Conservation (phyloP, 2,113 vertebrate species). For the Nyctibius bracteatus region DNA sequence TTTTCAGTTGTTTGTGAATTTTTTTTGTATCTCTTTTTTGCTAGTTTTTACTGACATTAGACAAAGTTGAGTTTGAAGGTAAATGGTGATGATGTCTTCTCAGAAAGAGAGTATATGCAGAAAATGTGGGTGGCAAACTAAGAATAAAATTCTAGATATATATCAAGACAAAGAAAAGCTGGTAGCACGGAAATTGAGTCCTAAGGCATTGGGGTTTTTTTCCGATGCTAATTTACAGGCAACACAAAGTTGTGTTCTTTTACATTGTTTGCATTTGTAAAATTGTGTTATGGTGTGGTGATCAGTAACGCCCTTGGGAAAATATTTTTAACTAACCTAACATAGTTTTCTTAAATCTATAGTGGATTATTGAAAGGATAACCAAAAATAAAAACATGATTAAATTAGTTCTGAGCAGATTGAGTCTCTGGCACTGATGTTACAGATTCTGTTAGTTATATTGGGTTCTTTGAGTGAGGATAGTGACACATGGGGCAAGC, state of each 20-base stretch:
- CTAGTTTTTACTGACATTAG: not conserved
- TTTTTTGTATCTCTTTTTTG: not conserved
- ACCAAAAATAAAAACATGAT: not conserved
- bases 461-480: not conserved
- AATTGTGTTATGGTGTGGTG: not conserved
- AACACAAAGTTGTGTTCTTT: not conserved
- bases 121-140: not conserved
- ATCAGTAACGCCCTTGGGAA: not conserved
- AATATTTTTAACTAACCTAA: not conserved
- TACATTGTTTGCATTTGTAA: not conserved
- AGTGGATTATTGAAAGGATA: not conserved
- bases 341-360: not conserved
- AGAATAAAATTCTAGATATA: not conserved
- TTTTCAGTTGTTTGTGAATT: not conserved
- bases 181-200: not conserved
- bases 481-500: not conserved
- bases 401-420: not conserved
- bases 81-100: not conserved
- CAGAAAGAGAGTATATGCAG: not conserved
- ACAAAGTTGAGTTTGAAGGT: not conserved
- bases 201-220: not conserved
- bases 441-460: not conserved
- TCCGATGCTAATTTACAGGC: not conserved
- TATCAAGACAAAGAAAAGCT: not conserved
- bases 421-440: not conserved